Evolutionary conservation across 2,113 vertebrate species (phyloP).

Genomic region (Equus quagga): DNA sequence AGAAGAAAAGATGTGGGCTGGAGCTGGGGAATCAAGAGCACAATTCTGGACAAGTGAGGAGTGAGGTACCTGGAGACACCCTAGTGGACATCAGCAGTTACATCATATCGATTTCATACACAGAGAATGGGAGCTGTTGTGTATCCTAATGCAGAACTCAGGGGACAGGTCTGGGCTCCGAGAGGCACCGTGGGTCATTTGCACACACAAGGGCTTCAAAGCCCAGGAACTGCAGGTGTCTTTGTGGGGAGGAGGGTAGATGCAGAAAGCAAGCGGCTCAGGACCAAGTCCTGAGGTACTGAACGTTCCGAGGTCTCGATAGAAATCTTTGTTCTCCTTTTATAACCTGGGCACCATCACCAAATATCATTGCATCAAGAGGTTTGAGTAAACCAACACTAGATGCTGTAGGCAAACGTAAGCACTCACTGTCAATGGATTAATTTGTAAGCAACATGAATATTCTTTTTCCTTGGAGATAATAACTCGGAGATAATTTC

Average conservation of each 20-base stretch:
- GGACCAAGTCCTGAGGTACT: neutral
- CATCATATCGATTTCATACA: fast-evolving
- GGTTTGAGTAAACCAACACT: neutral
- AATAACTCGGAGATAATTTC: neutral
- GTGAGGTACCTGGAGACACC: neutral
- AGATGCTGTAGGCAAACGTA: neutral
- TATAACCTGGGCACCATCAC: neutral
- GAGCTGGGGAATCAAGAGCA: neutral
- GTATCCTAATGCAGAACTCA: fast-evolving
- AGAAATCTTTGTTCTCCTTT: neutral
- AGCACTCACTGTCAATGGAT: neutral
- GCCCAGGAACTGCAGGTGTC: neutral
- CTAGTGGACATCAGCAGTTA: fast-evolving
- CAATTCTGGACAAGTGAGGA: fast-evolving
- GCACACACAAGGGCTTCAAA: neutral
- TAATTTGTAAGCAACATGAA: too few species aligned
- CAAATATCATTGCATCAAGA: neutral
- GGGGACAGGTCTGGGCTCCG: neutral
- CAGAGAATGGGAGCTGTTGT: neutral
- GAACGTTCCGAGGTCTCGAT: neutral
- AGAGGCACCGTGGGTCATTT: neutral
- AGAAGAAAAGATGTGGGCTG: too few species aligned
- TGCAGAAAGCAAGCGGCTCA: neutral
- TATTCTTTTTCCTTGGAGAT: neutral
- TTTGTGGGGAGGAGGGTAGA: too few species aligned